These are phyloP conservation scores for Nothoprocta pentlandii DNA, from an alignment of 2,113 vertebrate species.

Conservation along the genomic window DNA sequence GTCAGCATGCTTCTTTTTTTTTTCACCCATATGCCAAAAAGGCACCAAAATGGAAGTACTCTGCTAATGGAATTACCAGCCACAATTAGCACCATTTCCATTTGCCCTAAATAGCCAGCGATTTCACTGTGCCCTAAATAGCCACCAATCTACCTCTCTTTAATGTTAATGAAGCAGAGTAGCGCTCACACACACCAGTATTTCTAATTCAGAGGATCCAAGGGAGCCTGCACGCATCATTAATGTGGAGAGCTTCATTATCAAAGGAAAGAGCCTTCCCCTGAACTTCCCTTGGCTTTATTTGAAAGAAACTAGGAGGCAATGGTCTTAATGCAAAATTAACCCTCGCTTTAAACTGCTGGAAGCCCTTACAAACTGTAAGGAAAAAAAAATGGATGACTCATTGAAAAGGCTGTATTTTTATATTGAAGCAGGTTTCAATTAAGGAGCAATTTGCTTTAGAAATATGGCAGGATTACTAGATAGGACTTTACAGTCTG, in stretches of 20 bases:
- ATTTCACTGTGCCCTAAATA: constrained; percentile 84
- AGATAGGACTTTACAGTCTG: constrained; percentile 43
- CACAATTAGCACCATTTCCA: constrained; percentile 82
- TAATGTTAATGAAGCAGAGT: constrained; percentile 84
- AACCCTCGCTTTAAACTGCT: constrained; percentile 72
- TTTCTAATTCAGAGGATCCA: constrained; percentile 84
- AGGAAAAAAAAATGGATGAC: background rate
- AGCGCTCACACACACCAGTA: constrained; percentile 47
- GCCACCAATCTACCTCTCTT: constrained; percentile 84
- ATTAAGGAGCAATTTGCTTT: constrained; percentile 66
- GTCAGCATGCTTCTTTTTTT: background rate
- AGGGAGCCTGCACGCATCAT: constrained; percentile 84
- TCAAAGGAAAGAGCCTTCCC: constrained; percentile 74
- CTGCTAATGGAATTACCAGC: constrained; percentile 73
- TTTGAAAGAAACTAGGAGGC: constrained; percentile 81
- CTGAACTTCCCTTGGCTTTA: constrained; percentile 80
- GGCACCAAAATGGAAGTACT: constrained; percentile 67
- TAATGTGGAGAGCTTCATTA: constrained; percentile 83
- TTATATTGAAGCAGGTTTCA: constrained; percentile 67
- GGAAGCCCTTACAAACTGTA: constrained; percentile 37
- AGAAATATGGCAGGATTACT: constrained; percentile 68
- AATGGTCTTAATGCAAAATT: constrained; percentile 78
- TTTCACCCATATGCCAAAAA: constrained; percentile 48
- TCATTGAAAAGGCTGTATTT: constrained; percentile 34
- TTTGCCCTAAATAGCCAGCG: constrained; percentile 84